Evolutionary conservation across 2,888 invertebrate genomes (phyloP).

Genomic region (Octonoba sinensis): DNA sequence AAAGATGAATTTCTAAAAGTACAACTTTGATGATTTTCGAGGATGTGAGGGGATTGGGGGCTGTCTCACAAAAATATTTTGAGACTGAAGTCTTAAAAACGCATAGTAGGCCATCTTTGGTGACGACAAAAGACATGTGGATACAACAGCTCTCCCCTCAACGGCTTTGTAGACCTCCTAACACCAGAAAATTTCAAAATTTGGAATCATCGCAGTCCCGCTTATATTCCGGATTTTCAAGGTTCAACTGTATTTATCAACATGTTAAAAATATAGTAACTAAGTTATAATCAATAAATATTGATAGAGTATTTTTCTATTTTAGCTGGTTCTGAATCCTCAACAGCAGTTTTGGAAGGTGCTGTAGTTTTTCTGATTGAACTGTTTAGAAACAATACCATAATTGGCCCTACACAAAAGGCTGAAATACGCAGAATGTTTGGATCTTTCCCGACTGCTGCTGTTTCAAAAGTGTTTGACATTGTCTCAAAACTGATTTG

Average conservation of each 20-base stretch:
- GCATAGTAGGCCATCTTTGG: too few relatives aligned
- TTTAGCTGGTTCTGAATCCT: slow-evolving; percentile 73
- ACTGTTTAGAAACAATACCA: slow-evolving; percentile 77
- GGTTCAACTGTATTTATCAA: too few relatives aligned
- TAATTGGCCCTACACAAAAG: slow-evolving; percentile 76
- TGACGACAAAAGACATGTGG: too few relatives aligned
- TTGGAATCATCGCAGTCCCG: background rate
- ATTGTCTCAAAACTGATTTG: slow-evolving; percentile 69
- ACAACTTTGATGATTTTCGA: too few relatives aligned
- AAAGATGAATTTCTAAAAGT: too few relatives aligned
- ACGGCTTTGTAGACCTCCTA: too few relatives aligned
- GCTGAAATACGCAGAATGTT: slow-evolving; percentile 76
- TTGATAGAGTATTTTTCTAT: background rate
- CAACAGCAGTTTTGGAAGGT: slow-evolving; percentile 77
- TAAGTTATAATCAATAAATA: background rate
- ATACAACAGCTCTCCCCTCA: too few relatives aligned
- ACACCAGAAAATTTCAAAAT: background rate
- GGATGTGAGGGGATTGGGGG: too few relatives aligned
- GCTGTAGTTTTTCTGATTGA: slow-evolving; percentile 77
- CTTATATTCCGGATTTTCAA: background rate
- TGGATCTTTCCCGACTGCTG: slow-evolving; percentile 75
- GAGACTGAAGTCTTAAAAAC: too few relatives aligned
- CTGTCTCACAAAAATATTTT: too few relatives aligned
- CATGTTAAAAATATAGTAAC: background rate
- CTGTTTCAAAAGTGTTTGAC: slow-evolving; percentile 76